These are phyloP conservation scores for Eupsittula cactorum DNA, from an alignment of 2,113 vertebrate species.

Conservation along the genomic window DNA sequence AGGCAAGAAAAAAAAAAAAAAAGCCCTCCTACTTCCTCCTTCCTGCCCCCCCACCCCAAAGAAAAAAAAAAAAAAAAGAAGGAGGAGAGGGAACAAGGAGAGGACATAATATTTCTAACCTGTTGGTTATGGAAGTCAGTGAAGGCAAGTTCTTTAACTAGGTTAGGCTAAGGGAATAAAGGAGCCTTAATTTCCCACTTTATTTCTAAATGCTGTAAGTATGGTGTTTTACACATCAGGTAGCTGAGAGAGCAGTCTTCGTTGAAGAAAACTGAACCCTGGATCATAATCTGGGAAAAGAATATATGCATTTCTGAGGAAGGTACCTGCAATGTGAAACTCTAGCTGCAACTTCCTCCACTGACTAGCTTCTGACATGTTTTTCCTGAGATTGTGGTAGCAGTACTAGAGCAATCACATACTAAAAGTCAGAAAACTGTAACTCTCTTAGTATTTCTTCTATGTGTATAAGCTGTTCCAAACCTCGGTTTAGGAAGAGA, in stretches of 20 bases:
- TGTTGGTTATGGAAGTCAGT: not conserved
- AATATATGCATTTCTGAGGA: fast-evolving
- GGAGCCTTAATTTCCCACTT: not conserved
- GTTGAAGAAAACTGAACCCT: not conserved
- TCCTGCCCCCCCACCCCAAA: too few relatives aligned
- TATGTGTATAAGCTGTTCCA: not conserved
- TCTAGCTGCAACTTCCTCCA: not conserved
- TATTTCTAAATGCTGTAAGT: not conserved
- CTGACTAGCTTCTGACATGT: not conserved
- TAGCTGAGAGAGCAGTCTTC: not conserved
- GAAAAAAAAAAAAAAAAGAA: not conserved
- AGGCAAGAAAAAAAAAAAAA: not conserved
- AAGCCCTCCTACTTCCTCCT: not conserved
- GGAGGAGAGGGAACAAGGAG: not conserved
- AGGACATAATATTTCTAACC: not conserved
- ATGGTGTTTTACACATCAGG: not conserved
- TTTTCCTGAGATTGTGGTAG: not conserved
- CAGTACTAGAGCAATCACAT: not conserved
- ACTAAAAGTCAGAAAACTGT: not conserved
- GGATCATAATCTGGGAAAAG: not conserved
- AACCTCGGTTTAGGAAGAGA: not conserved
- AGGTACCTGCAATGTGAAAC: not conserved
- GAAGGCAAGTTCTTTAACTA: not conserved
- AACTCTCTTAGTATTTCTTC: not conserved
- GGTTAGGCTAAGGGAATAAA: not conserved